Evolutionary conservation across 1,140 invertebrate genomes (phyloP), one percentile per base, ranked within the genome.

Genomic region (Phymorhynchus buccinoides): DNA sequence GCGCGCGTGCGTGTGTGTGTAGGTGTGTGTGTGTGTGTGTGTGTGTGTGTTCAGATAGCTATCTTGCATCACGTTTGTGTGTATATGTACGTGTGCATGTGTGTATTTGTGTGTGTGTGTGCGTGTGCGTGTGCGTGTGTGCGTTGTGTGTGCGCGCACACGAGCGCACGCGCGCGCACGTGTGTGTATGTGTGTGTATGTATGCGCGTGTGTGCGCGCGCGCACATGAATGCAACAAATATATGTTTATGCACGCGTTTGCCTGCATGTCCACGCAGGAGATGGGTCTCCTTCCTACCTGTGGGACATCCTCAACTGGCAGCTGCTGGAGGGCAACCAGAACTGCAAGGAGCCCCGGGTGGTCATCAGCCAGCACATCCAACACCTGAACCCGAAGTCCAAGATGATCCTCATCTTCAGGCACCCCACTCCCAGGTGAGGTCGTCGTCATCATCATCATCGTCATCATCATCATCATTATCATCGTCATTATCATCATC

Each of bases 381-480:
- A 56, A 0, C 42, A 56, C 37, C 4, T 56, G n/a, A 37, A 56
- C 44, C 79, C 79, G 16, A 37, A 37, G 9, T 39, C 79, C 42
- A 80, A 80, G n/a, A 30, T 80, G 22, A 56, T 80, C 32, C 79
- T 80, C 35, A 80, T 56, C 56, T 52, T 80, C 48, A 56, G 79
- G 30, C 44, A 80, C 42, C 79, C 79, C 30, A 66, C 56, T 30
- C 44, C n/a, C 22, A 80, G 79, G 79, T 81, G 48, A 80, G 4
- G 2, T 2, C 48, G 22, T 52, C 48, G 22, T 52, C 48, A 52
- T 52, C 48, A 52, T 52, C 48, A 52, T 52, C 48, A 52, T 52
- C 48, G 22, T 52, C 48, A 52, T 52, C 48, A 52, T 75, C 18
- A 12, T 80, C 32, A 3, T 80, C 27, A 48, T 37, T 18, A 52